These are phyloP conservation scores for Galerucella pusilla DNA, from an alignment of 2,888 invertebrate species.

Conservation along the genomic window DNA sequence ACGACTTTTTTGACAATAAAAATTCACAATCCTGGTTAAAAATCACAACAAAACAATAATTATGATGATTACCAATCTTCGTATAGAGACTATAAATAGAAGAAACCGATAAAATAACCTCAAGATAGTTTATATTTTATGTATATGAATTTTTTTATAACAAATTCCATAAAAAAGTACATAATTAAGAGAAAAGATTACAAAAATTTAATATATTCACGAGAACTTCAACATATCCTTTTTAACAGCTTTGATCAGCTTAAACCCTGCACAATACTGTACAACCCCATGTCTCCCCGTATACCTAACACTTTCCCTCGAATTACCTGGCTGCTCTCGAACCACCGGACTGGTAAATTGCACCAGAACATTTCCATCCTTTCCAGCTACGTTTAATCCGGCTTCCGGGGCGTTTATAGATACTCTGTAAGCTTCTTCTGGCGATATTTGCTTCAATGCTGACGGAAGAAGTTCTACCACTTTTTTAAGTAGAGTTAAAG, in stretches of 20 bases:
- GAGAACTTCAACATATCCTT: constrained; percentile 5
- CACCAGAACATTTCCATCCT: constrained; percentile 83
- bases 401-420: constrained; percentile 87
- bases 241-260: constrained; percentile 54
- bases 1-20: no score
- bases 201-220: constrained; percentile 16
- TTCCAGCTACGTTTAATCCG: constrained; percentile 85
- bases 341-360: constrained; percentile 93
- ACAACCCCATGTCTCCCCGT: constrained; percentile 47
- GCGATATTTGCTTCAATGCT: constrained; percentile 78
- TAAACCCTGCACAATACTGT: constrained; percentile 64
- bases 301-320: constrained; percentile 36
- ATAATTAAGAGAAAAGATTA: constrained; percentile 2
- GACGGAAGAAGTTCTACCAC: constrained; percentile 84
- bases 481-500: constrained; percentile 84
- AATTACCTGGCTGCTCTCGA: constrained; percentile 78
- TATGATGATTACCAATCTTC: no score
- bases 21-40: no score
- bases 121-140: no score
- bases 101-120: no score
- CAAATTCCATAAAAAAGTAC: neutral
- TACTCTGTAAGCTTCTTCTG: constrained; percentile 85
- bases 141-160: no score
- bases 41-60: no score
- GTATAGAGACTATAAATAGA: no score